A percentile compares a stretch with the other conserved stretches of the same genome.
phyloP scores from a whole-genome alignment of 1,140 invertebrate species.

The Wiebesia pumilae region DNA sequence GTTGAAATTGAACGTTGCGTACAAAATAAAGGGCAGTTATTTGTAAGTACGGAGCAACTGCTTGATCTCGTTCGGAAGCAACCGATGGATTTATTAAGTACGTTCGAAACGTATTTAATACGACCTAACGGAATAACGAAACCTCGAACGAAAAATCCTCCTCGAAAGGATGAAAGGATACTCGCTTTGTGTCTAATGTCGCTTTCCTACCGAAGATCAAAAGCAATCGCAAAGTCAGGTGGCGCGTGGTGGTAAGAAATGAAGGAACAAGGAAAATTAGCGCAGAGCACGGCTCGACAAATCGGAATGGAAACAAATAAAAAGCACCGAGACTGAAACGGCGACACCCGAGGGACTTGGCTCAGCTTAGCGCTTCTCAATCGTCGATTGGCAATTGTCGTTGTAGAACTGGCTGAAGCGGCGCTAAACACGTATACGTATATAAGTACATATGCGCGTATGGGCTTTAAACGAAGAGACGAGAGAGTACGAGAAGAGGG shows the following conservation, averaged over 20 bases:
- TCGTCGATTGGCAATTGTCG: conserved; percentile 45
- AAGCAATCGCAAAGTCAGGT: neutral
- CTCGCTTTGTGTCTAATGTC: neutral
- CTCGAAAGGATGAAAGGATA: neutral
- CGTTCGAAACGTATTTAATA: neutral
- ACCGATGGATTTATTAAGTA: too few relatives aligned
- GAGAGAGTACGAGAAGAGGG: conserved; percentile 37
- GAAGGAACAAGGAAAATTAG: neutral
- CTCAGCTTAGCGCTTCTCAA: neutral
- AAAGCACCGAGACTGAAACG: neutral
- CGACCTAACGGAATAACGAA: neutral
- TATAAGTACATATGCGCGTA: too few relatives aligned
- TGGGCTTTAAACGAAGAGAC: neutral
- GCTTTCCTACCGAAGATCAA: neutral
- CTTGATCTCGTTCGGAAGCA: too few relatives aligned
- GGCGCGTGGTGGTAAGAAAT: neutral
- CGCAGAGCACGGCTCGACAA: neutral
- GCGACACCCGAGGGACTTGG: conserved; percentile 11
- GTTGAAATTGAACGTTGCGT: too few relatives aligned
- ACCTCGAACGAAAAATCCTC: neutral
- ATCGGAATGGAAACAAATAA: conserved; percentile 13
- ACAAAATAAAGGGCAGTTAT: too few relatives aligned
- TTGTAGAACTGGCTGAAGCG: conserved; percentile 41
- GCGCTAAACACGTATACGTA: conserved; percentile 5
- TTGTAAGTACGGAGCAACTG: too few relatives aligned